These are phyloP conservation scores for Geodia barretti DNA, from an alignment of 37 sponge, comb jelly and placozoan genomes.

Conservation along the genomic window DNA sequence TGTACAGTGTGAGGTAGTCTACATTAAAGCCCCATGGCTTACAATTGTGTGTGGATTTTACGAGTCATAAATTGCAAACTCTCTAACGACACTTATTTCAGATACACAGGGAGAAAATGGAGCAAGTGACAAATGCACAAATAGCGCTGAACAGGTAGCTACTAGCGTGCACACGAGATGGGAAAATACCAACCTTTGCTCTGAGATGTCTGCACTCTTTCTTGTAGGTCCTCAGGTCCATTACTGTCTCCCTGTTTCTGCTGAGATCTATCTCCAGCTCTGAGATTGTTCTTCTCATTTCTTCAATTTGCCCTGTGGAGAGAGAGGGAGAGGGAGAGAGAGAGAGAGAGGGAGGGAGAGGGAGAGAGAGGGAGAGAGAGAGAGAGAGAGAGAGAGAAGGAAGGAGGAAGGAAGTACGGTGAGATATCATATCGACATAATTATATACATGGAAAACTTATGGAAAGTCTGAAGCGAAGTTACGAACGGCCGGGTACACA, in stretches of 20 bases:
- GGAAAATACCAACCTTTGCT: neutral
- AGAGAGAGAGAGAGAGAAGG: constrained; percentile 15
- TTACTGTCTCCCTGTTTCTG: neutral
- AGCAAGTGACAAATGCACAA: neutral
- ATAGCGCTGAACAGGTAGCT: neutral
- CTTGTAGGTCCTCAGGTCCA: neutral
- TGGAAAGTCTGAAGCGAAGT: neutral
- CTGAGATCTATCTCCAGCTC: neutral
- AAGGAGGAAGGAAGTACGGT: neutral
- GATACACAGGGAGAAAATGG: no score
- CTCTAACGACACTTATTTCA: no score
- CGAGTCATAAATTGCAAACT: neutral
- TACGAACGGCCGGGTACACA: neutral
- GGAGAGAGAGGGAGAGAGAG: constrained; percentile 8
- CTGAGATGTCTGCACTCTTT: neutral
- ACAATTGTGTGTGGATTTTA: neutral
- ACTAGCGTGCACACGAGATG: no score
- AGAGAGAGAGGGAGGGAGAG: constrained; percentile 12
- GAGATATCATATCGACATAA: no score
- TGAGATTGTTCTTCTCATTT: neutral
- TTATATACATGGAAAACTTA: no score
- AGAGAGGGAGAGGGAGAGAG: constrained; percentile 10
- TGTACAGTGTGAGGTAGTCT: no score
- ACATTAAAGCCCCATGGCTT: neutral
- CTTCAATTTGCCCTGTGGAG: neutral